These are phyloP conservation scores for Castor canadensis DNA, from an alignment of 2,113 vertebrate species.

Conservation along the genomic window DNA sequence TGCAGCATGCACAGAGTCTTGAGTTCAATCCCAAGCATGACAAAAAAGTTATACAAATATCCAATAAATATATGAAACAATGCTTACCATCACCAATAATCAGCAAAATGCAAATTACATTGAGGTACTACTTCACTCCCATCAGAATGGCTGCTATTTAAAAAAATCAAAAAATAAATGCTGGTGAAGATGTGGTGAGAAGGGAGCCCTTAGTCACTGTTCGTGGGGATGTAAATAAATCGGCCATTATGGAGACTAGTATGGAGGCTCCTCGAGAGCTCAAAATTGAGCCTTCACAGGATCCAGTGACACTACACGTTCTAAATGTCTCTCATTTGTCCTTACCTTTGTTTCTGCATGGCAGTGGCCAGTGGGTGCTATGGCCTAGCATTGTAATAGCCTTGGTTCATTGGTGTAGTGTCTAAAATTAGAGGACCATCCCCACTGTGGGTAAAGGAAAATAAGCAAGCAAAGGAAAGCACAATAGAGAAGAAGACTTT, in stretches of 20 bases:
- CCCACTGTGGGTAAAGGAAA: too few species aligned
- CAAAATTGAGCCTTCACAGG: background rate
- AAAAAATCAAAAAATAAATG: background rate
- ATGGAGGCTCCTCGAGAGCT: background rate
- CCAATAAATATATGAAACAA: background rate
- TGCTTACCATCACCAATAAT: background rate
- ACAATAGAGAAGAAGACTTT: too few species aligned
- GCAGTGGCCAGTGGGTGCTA: too few species aligned
- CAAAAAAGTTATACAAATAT: too few species aligned
- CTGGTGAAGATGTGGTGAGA: background rate
- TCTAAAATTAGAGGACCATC: too few species aligned
- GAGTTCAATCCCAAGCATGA: too few species aligned
- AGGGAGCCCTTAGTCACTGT: background rate
- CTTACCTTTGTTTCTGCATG: too few species aligned
- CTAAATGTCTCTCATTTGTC: too few species aligned
- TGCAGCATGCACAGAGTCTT: too few species aligned
- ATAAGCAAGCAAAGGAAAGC: too few species aligned
- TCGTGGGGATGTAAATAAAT: background rate
- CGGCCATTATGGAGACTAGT: accelerated
- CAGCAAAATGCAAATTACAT: background rate
- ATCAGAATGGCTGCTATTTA: background rate
- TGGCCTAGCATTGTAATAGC: too few species aligned
- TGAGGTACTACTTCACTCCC: background rate
- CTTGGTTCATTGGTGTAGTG: too few species aligned
- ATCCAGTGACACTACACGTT: background rate